phyloP scores from a whole-genome alignment of 2,113 vertebrate species.

The Alligator sinensis region DNA sequence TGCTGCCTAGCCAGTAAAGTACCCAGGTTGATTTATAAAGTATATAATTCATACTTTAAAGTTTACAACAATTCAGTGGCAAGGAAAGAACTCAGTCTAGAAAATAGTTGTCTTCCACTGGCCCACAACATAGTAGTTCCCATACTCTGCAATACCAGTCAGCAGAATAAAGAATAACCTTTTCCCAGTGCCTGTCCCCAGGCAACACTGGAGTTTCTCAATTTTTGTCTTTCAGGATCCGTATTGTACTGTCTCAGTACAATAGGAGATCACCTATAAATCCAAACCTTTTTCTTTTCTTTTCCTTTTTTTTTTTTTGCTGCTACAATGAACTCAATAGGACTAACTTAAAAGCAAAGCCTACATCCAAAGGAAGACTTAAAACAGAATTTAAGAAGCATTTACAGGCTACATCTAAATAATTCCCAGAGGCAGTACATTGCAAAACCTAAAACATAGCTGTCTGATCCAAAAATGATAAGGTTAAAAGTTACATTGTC shows the following conservation, averaged over 20 bases:
- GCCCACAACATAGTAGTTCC: background rate
- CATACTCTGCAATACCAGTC: background rate
- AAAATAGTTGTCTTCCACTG: background rate
- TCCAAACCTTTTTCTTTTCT: background rate
- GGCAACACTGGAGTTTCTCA: background rate
- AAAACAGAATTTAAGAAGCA: no score
- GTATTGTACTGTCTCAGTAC: background rate
- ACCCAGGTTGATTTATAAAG: background rate
- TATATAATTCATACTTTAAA: background rate
- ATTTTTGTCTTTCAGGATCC: background rate
- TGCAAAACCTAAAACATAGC: no score
- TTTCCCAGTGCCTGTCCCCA: background rate
- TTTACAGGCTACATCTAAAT: no score
- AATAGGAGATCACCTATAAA: background rate
- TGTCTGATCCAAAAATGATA: no score
- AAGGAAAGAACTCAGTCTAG: background rate
- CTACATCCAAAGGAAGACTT: no score
- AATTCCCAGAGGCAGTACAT: no score
- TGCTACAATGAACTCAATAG: background rate
- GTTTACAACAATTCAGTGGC: background rate
- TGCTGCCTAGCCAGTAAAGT: background rate
- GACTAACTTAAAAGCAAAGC: background rate
- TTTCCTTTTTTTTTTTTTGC: background rate
- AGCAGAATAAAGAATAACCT: background rate
- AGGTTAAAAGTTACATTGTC: no score